Base-by-base conservation (phyloP, 1,140 invertebrate species). In the Drosophila dunni region DNA sequence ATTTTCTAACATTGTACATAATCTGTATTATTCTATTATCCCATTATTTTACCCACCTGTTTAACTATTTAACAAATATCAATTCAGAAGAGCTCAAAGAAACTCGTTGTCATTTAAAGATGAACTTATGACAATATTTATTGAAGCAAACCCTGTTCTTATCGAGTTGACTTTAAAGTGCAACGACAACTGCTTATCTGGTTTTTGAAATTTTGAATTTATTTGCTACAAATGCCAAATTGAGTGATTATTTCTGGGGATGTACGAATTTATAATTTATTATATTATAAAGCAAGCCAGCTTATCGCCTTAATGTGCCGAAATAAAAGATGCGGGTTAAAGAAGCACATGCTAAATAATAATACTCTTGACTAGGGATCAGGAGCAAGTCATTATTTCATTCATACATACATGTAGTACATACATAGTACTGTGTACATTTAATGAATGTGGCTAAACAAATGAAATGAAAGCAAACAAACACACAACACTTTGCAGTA, bases 281-380 rank as follows among this genome's bases (percentile, higher is more conserved):
- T 53, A 36, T 11, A 24, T 40, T 33, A 24, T 50, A 40, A 60
- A 56, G n/a, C 11, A 40, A 48, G 9, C 15, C 34, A 15, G 67
- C 58, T 70, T 70, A 70, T 70, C 58, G 50, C 57, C 4, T 7
- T 10, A 17, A 13, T 9, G 8, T 44, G 11, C 20, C 17, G 17
- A 64, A 38, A 15, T 9, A 29, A 38, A 29, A 29, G 57, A 57
- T 57, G 29, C 20, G 71, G 71, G 71, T 75, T 66, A 75, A 62
- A 69, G 63, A 44, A 61, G 20, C 64, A 58, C 33, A 53, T 56
- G 24, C 24, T 11, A 56, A 20, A 29, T 67, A 36, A 34, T 58
- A 50, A 60, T 10, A 33, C 15, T 10, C 36, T 29, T 44, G 62
- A 15, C 46, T 50, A 45, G 10, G 34, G 45, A 51, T 50, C 36